Percentiles rank a stretch among this genome's conserved stretches.
Evolutionary conservation across 2,113 vertebrate genomes (phyloP).

Genomic region (Jacana jacana): DNA sequence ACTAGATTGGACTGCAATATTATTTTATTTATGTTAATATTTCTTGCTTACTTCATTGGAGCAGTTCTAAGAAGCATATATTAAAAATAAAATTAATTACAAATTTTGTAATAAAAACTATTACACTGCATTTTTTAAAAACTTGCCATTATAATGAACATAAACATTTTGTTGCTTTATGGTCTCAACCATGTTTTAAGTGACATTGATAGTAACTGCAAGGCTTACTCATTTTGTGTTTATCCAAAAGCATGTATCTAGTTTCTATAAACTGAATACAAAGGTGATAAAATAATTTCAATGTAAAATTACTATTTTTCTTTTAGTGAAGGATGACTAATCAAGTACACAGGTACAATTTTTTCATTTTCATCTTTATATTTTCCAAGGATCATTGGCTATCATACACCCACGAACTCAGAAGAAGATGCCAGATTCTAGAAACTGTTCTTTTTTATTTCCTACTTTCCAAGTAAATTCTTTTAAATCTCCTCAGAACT

Average conservation of each 20-base stretch:
- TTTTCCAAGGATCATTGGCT: neutral
- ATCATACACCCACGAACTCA: neutral
- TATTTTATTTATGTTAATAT: neutral
- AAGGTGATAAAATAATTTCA: constrained; percentile 10
- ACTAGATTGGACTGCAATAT: neutral
- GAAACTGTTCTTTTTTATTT: neutral
- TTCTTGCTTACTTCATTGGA: neutral
- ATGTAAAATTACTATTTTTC: neutral
- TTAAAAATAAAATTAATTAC: neutral
- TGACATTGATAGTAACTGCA: neutral
- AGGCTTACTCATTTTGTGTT: constrained; percentile 6
- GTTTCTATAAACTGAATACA: constrained; percentile 25
- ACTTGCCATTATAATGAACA: neutral
- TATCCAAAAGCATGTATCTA: neutral
- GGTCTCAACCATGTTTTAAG: neutral
- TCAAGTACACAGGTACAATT: neutral
- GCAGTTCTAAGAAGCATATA: neutral
- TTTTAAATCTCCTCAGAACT: neutral
- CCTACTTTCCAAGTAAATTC: neutral
- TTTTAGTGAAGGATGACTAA: neutral
- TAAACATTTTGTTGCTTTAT: neutral
- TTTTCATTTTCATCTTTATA: neutral
- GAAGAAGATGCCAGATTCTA: neutral
- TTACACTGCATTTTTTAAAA: neutral
- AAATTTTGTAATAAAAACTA: neutral